Evolutionary conservation across 2,113 vertebrate species (phyloP).

Genomic region (Bubo scandiacus): DNA sequence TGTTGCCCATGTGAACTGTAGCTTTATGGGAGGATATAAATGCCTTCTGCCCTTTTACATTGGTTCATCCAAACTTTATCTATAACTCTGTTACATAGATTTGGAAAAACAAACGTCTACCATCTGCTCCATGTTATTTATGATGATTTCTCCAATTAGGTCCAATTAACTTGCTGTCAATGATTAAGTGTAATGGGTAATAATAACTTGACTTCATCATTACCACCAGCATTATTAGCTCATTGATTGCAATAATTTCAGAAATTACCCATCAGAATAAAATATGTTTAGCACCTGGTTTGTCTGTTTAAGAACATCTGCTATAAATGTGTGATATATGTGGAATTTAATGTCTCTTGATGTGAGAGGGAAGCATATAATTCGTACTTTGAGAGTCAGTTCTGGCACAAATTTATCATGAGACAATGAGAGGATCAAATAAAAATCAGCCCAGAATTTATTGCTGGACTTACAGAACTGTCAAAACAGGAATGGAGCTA

Average conservation of each 20-base stretch:
- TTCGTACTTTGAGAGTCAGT: constrained; percentile 61
- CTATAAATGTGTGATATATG: constrained; percentile 77
- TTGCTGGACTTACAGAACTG: constrained; percentile 44
- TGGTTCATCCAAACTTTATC: constrained; percentile 53
- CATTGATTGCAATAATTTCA: constrained; percentile 96
- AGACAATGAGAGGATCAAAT: constrained; percentile 68
- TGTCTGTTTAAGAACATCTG: constrained; percentile 79
- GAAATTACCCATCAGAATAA: constrained; percentile 88
- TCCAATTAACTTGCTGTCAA: constrained; percentile 88
- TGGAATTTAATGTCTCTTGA: constrained; percentile 66
- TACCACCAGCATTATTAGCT: constrained; percentile 87
- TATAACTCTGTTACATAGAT: constrained; percentile 52
- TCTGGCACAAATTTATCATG: constrained; percentile 58
- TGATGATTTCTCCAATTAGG: constrained; percentile 90
- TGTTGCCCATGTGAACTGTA: not conserved
- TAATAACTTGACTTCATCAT: constrained; percentile 86
- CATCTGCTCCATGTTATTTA: constrained; percentile 88
- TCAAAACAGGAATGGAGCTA: constrained; percentile 22
- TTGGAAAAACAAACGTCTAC: constrained; percentile 72
- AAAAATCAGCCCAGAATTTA: constrained; percentile 69
- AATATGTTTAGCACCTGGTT: constrained; percentile 90
- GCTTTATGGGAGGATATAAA: not conserved
- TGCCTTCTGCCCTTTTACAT: not conserved
- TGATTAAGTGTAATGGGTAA: constrained; percentile 91
- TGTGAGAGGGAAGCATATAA: constrained; percentile 72